These are phyloP conservation scores for Dinoponera quadriceps DNA, from an alignment of 1,140 invertebrate species.

Conservation along the genomic window DNA sequence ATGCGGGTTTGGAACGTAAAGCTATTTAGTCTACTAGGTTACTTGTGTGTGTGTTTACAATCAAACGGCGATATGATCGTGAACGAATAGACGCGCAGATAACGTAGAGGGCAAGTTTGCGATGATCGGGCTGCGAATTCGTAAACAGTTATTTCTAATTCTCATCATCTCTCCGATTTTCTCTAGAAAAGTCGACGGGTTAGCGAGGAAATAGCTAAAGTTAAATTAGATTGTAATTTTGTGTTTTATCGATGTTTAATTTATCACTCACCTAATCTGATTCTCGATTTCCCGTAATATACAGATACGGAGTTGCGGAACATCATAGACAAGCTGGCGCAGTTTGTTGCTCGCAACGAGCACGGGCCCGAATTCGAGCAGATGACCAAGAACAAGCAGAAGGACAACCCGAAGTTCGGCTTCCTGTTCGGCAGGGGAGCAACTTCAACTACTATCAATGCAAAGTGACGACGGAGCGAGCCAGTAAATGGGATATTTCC, in stretches of 20 bases:
- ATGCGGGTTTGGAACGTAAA: too few relatives aligned
- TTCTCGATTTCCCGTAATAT: constrained; percentile 71
- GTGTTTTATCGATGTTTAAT: neutral
- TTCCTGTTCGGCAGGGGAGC: constrained; percentile 98
- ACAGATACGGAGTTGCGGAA: constrained; percentile 96
- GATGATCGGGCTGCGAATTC: too few relatives aligned
- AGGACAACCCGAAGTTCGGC: constrained; percentile 98
- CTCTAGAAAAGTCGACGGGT: too few relatives aligned
- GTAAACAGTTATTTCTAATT: too few relatives aligned
- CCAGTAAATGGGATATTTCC: constrained; percentile 89
- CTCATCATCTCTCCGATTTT: too few relatives aligned
- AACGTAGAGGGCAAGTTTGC: neutral
- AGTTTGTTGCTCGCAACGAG: constrained; percentile 99
- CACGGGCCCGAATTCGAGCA: constrained; percentile 99
- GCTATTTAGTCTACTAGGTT: too few relatives aligned
- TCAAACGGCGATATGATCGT: too few relatives aligned
- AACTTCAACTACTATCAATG: constrained; percentile 98
- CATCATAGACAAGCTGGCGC: constrained; percentile 99
- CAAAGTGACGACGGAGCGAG: constrained; percentile 96
- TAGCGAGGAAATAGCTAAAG: constrained; percentile 4
- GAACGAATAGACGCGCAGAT: too few relatives aligned
- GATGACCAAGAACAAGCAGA: constrained; percentile 99
- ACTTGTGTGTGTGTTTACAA: too few relatives aligned
- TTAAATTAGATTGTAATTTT: neutral
- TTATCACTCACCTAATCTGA: constrained; percentile 35